phyloP scores from a whole-genome alignment of 1,140 invertebrate species.

The Bradysia coprophila region DNA sequence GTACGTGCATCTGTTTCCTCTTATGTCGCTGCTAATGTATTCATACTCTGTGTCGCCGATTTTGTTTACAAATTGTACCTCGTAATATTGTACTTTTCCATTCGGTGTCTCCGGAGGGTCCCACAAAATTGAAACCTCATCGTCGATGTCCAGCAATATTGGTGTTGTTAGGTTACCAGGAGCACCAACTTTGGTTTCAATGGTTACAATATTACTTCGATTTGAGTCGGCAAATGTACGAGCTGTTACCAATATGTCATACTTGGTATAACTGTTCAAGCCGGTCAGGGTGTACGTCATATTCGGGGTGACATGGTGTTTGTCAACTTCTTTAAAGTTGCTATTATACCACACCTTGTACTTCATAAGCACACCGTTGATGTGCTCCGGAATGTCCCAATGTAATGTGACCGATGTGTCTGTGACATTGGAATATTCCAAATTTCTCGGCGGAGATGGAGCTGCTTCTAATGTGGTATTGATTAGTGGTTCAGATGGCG shows the following conservation, averaged over 20 bases:
- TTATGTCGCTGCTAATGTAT: background rate
- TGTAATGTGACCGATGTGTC: slow-evolving; percentile 42
- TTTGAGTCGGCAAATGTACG: slow-evolving; percentile 49
- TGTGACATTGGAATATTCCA: slow-evolving; percentile 38
- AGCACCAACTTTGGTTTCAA: slow-evolving; percentile 36
- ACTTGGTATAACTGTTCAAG: slow-evolving; percentile 34
- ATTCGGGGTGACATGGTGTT: slow-evolving; percentile 7
- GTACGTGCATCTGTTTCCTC: slow-evolving; percentile 4
- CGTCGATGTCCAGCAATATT: slow-evolving; percentile 25
- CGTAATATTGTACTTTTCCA: slow-evolving; percentile 38
- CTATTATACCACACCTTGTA: slow-evolving; percentile 41
- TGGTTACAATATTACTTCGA: slow-evolving; percentile 22
- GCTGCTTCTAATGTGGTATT: slow-evolving; percentile 59
- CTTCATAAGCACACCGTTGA: slow-evolving; percentile 53
- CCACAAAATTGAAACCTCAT: slow-evolving; percentile 31
- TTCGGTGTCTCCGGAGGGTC: slow-evolving; percentile 33
- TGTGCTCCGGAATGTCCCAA: slow-evolving; percentile 45
- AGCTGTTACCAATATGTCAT: slow-evolving; percentile 43
- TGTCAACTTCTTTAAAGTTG: slow-evolving; percentile 11
- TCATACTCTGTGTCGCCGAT: background rate
- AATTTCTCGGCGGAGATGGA: slow-evolving; percentile 30
- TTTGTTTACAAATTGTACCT: slow-evolving; percentile 21
- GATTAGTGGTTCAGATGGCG: slow-evolving; percentile 40
- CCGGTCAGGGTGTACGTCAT: slow-evolving; percentile 12
- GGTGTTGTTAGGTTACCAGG: slow-evolving; percentile 32